A percentile compares a stretch with the other conserved stretches of the same genome.
phyloP scores from a whole-genome alignment of 2,797 vertebrate species.

The Synanceia verrucosa region DNA sequence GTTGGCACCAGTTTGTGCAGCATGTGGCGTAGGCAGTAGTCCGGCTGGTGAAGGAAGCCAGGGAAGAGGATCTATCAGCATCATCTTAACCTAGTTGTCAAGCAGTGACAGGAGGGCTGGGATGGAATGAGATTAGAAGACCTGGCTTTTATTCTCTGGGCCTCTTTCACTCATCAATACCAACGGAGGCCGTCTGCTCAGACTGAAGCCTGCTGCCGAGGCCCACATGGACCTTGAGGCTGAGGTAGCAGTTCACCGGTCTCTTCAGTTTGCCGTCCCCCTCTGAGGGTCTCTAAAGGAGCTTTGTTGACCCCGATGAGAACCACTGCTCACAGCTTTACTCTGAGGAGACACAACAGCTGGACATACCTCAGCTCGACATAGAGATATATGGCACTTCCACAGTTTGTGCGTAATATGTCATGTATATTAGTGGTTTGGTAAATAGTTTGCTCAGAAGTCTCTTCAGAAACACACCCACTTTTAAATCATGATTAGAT shows the following conservation, averaged over 20 bases:
- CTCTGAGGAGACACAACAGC: constrained; percentile 57
- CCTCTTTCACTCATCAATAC: constrained; percentile 46
- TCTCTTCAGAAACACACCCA: background rate
- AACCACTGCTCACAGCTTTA: constrained; percentile 26
- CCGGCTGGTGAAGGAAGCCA: constrained; percentile 16
- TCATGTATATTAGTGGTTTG: constrained; percentile 10
- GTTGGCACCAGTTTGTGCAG: constrained; percentile 15
- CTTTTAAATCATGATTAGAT: constrained; percentile 23
- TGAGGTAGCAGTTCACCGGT: background rate
- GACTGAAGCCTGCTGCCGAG: constrained; percentile 10
- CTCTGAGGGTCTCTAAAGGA: background rate
- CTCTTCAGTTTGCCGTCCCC: background rate
- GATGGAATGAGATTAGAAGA: constrained; percentile 62
- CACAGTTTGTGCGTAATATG: background rate
- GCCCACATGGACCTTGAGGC: background rate
- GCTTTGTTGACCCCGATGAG: background rate
- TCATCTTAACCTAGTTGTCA: constrained; percentile 64
- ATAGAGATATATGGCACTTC: constrained; percentile 47
- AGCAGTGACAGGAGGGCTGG: constrained; percentile 46
- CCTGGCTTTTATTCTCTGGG: constrained; percentile 45
- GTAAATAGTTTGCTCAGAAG: constrained; percentile 7
- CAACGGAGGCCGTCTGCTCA: background rate
- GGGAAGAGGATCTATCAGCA: constrained; percentile 57
- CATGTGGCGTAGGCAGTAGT: background rate
- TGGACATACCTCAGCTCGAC: constrained; percentile 49